Conservation (phyloP, 2,888 invertebrate species). For the Poecilus cupreus region DNA sequence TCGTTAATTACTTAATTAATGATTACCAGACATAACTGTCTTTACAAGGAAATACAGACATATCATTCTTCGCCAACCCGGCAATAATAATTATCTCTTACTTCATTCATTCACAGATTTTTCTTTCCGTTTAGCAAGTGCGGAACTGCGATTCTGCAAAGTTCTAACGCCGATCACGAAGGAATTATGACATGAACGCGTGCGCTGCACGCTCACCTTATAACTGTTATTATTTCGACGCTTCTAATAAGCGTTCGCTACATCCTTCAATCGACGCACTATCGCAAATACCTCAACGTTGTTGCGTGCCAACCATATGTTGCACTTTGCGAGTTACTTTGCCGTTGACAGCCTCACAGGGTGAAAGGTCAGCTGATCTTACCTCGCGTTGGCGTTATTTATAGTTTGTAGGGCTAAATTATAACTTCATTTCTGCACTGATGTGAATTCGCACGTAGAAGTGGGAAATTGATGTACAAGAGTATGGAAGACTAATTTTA, state of each 20-base stretch:
- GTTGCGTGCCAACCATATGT: neutral
- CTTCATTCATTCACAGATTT: neutral
- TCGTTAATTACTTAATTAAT: slow-evolving; percentile 26
- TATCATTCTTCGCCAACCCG: neutral
- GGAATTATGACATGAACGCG: slow-evolving; percentile 40
- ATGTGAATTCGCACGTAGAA: too few relatives aligned
- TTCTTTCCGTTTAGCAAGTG: slow-evolving; percentile 9
- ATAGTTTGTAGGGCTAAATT: neutral
- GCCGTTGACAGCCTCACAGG: neutral
- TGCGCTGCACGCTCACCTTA: neutral
- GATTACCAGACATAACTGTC: slow-evolving; percentile 25
- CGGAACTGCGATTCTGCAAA: slow-evolving; percentile 21
- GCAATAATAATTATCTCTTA: neutral
- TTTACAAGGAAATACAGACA: neutral
- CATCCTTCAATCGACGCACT: slow-evolving; percentile 27
- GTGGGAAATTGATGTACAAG: too few relatives aligned
- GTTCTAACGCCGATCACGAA: neutral
- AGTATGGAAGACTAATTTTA: too few relatives aligned
- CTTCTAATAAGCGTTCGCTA: slow-evolving; percentile 33
- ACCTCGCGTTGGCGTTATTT: neutral
- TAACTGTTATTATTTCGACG: slow-evolving; percentile 42
- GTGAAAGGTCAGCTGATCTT: neutral
- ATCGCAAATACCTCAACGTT: neutral
- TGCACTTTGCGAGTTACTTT: neutral
- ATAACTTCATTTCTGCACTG: neutral